Conservation (phyloP, 2,797 vertebrate species). For the Halcyon chelicuti region DNA sequence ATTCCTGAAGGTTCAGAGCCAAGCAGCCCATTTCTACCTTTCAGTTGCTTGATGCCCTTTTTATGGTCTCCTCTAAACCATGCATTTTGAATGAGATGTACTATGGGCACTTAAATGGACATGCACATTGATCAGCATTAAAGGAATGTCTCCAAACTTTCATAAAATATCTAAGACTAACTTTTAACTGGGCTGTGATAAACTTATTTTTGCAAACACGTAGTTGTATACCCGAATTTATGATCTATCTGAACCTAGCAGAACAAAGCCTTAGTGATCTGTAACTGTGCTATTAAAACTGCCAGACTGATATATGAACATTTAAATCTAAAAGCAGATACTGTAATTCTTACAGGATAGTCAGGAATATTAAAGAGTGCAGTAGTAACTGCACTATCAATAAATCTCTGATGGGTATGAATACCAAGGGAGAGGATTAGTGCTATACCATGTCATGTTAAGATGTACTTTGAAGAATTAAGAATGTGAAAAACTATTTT, state of each 20-base stretch:
- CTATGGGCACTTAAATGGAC: not conserved
- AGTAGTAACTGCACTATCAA: not conserved
- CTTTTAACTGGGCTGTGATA: not conserved
- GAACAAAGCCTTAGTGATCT: not conserved
- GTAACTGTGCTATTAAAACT: not conserved
- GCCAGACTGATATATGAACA: not conserved
- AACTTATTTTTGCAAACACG: not conserved
- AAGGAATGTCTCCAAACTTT: not conserved
- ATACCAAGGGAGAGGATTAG: not conserved
- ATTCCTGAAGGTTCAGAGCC: not conserved
- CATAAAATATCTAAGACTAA: not conserved
- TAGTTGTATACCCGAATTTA: not conserved
- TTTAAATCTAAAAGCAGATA: not conserved
- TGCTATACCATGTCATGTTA: too few species aligned
- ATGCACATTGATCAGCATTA: not conserved
- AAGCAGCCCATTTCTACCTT: not conserved
- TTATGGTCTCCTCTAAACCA: not conserved
- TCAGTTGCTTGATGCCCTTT: not conserved
- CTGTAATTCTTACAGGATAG: not conserved
- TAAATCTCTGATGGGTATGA: not conserved
- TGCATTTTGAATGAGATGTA: not conserved
- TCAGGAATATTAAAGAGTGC: not conserved
- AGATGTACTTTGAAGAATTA: too few species aligned
- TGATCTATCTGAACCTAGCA: not conserved
- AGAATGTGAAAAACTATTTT: too few species aligned